Evolutionary conservation across 1,140 invertebrate species (phyloP).

Genomic region (Cotesia vestalis): DNA sequence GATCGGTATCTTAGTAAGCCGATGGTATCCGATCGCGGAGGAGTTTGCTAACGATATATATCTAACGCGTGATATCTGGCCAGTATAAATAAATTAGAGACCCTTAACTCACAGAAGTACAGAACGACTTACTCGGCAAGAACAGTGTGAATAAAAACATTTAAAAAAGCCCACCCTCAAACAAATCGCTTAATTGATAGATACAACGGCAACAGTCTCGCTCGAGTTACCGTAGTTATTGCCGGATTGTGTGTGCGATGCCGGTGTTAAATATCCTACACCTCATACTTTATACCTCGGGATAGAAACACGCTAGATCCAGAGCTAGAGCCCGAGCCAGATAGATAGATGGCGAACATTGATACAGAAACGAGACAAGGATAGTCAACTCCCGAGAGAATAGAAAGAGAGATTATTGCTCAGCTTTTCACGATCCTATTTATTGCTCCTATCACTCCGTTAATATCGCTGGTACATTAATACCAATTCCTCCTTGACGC

Average conservation of each 20-base stretch:
- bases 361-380: background rate
- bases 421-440: constrained; percentile 20
- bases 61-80: constrained; percentile 14
- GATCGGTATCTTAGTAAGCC: constrained; percentile 26
- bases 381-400: too few species aligned
- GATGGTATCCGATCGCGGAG: constrained; percentile 26
- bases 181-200: constrained; percentile 35
- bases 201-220: constrained; percentile 19
- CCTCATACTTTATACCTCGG: too few species aligned
- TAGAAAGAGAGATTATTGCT: constrained; percentile 9
- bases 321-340: background rate
- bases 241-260: background rate
- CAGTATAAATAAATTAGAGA: constrained; percentile 1
- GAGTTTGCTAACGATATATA: constrained; percentile 21
- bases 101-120: background rate
- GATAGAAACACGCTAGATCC: too few species aligned
- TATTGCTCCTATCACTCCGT: constrained; percentile 32
- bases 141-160: too few species aligned
- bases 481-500: constrained; percentile 17
- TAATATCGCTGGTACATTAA: constrained; percentile 36
- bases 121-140: background rate
- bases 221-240: constrained; percentile 8
- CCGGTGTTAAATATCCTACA: constrained; percentile 3
- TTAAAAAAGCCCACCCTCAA: background rate
- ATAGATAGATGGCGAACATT: background rate